phyloP scores from a whole-genome alignment of 2,888 invertebrate genomes.

The Venusia cambrica region DNA sequence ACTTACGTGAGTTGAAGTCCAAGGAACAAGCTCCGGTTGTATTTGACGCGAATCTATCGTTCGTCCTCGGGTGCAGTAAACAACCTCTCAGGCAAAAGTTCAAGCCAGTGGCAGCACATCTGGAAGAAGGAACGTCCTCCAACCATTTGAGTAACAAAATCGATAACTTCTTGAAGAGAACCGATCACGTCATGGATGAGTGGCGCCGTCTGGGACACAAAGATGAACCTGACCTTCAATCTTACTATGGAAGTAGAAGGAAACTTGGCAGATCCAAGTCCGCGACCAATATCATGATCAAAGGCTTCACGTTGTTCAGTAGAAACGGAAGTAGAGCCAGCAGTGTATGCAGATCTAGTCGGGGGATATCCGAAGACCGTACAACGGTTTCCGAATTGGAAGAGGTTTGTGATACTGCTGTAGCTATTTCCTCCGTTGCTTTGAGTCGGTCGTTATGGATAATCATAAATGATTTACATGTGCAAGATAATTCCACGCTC shows the following conservation, averaged over 20 bases:
- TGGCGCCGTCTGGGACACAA: conserved; percentile 87
- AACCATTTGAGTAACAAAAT: conserved; percentile 88
- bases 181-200: conserved; percentile 94
- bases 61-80: conserved; percentile 87
- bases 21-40: conserved; percentile 90
- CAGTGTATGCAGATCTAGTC: conserved; percentile 72
- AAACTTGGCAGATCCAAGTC: conserved; percentile 85
- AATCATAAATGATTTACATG: conserved; percentile 53
- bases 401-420: conserved; percentile 74
- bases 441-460: conserved; percentile 41
- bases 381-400: conserved; percentile 84
- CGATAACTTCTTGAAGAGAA: conserved; percentile 88
- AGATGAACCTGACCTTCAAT: conserved; percentile 65
- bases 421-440: conserved; percentile 14
- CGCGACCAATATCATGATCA: conserved; percentile 91
- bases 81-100: conserved; percentile 86
- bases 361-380: conserved; percentile 83
- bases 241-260: conserved; percentile 54
- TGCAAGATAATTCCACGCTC: conserved; percentile 42
- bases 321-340: conserved; percentile 78
- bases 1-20: conserved; percentile 81
- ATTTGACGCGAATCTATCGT: conserved; percentile 90
- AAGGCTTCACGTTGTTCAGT: conserved; percentile 87
- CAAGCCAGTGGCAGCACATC: conserved; percentile 87
- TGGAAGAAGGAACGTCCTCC: conserved; percentile 89